Evolutionary conservation across 2,113 vertebrate species (phyloP), one percentile per base, ranked within the genome.

Genomic region (Periophthalmus modestus): DNA sequence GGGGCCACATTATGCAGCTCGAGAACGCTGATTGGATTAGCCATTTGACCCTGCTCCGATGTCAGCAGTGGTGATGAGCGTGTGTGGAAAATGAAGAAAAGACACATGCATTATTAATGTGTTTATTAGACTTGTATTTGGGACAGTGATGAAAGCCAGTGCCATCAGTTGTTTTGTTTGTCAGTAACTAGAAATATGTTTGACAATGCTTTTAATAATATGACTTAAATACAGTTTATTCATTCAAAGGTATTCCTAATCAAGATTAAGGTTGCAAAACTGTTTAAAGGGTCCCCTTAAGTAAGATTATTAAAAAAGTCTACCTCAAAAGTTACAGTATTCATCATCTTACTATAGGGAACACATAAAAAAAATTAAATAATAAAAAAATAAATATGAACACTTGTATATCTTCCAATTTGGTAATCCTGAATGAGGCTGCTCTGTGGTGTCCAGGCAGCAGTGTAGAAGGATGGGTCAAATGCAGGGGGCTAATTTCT

Each of bases 41-140:
- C 73, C 34, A 9, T 73, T 59, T 85, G 73, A 83, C 69, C 85
- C 62, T 14, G 61, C 47, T 24, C 46, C 69, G 72, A 68, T 73
- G 66, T 74, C 47, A 52, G 66, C 69, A 47, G 62, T 69, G 69
- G 73, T 71, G 77, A 66, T 11, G 63, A 13, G 69, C 47, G 63
- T 9, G 21, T 46, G 72, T 7, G 24, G 13, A 54, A 66, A 75
- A 73, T 71, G 43, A 73, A 5, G 9, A 70, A 75, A 66, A 47
- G 15, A 50, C 7, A 12, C 66, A 67, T 67, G 66, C 46, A 67
- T 47, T 67, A 67, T 67, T 48, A 48, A 67, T 67, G 66, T 48
- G 39, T 67, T 67, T 47, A 61, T 68, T 36, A 59, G 18, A 68
- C 65, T 52, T 75, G 39, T 24, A 65, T 47, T 63, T 14, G 2